Conservation (phyloP, 2,888 invertebrate genomes). For the Crepidodera aurea region DNA sequence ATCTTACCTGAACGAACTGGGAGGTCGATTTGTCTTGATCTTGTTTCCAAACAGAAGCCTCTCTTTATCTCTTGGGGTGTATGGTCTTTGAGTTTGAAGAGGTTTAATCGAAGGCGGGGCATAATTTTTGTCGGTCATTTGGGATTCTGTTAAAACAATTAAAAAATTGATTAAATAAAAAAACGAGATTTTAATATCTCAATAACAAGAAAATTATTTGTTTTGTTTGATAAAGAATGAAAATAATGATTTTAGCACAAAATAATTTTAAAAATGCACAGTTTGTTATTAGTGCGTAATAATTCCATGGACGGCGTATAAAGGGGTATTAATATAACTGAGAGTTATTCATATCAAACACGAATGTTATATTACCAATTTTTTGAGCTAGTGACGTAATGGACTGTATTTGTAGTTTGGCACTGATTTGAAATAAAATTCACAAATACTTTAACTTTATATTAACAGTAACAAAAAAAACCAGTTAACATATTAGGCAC, state of each 20-base stretch:
- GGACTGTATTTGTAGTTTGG: no score
- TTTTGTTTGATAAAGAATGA: no score
- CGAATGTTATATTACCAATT: no score
- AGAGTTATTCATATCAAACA: no score
- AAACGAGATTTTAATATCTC: neutral
- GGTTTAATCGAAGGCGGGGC: slow-evolving; percentile 62
- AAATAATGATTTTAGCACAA: neutral
- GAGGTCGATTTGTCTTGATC: slow-evolving; percentile 68
- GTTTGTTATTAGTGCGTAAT: neutral
- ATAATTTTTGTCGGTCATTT: slow-evolving; percentile 57
- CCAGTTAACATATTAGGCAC: no score
- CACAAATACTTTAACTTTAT: no score
- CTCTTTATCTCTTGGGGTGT: slow-evolving; percentile 83
- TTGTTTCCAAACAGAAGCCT: slow-evolving; percentile 77
- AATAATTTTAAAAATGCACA: neutral
- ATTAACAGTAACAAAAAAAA: no score
- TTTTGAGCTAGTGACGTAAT: no score
- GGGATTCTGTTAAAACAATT: slow-evolving; percentile 51
- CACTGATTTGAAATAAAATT: no score
- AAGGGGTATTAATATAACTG: no score
- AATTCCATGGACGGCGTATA: no score
- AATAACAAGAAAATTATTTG: neutral
- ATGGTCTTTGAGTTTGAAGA: slow-evolving; percentile 83
- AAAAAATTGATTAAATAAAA: no score
- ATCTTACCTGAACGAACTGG: slow-evolving; percentile 80